Conservation (phyloP, 1,140 invertebrate species). For the Ylistrum balloti region DNA sequence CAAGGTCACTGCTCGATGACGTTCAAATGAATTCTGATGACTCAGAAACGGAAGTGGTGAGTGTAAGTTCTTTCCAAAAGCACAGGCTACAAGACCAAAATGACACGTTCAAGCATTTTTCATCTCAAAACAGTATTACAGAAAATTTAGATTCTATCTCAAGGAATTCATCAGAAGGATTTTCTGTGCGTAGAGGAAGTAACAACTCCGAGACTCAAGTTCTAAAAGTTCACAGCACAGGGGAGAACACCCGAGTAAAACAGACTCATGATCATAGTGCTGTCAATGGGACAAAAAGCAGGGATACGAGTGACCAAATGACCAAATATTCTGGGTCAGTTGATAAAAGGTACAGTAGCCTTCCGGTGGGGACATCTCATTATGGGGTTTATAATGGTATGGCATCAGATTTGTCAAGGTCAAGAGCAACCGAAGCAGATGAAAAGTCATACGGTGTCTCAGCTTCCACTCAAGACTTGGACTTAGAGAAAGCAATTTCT, state of each 20-base stretch:
- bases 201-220: neutral
- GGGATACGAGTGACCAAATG: neutral
- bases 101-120: neutral
- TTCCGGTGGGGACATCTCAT: neutral
- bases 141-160: neutral
- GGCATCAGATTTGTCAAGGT: neutral
- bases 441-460: constrained; percentile 41
- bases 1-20: neutral
- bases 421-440: neutral
- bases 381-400: neutral
- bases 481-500: constrained; percentile 33
- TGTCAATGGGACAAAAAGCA: neutral
- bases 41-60: neutral
- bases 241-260: neutral
- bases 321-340: neutral
- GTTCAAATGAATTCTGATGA: constrained; percentile 16
- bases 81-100: constrained; percentile 2
- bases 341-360: neutral
- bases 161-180: neutral
- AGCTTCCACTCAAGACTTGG: neutral
- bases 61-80: neutral
- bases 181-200: neutral
- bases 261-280: neutral
- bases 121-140: neutral
- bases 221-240: neutral